Base-by-base conservation (phyloP, 1,140 invertebrate genomes). In the Lepidotrigona ventralis region DNA sequence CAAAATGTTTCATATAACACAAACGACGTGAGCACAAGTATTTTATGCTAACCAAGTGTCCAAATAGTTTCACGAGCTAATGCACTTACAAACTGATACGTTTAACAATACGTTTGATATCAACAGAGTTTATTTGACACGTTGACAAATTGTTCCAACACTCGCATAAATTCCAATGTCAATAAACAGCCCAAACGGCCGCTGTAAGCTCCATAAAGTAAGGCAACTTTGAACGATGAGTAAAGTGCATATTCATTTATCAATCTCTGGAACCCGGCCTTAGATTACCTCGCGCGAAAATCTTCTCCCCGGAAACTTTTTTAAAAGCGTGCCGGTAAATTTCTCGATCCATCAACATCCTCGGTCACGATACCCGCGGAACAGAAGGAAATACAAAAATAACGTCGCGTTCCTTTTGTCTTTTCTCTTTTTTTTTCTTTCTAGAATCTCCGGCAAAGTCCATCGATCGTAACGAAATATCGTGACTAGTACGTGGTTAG, bases 281-380 rank as follows among this genome's bases (percentile, higher is more conserved):
- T n/a, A 29, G 58, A 64, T 64, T 17, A 26, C 63, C 6, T 26
- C 63, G 15, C n/a, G n/a, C 63, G 26, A 64, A 64, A 64, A 64
- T 64, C 63, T 64, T 64, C n/a, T 26, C 0, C 5, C 39, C 15
- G 26, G n/a, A 64, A 64, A 72, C 15, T 73, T 33, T 46, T 26
- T 33, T 26, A 73, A 53, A 51, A 56, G 23, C 9, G 3, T 33
- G 14, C 26, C 19, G n/a, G 51, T 29, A 53, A 54, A 21, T 56
- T 73, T 56, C 53, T 29, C 71, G 26, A 54, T 29, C 53, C 51
- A 54, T 23, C 71, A 26, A 56, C 51, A 72, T 86, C 82, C 85
- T 81, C 87, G 89, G 91, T 93, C 91, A 89, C 90, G 79, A 87
- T 90, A 88, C 86, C 86, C 86, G 89, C 72, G 76, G 79, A 83